Evolutionary conservation across 2,888 invertebrate genomes (phyloP).

Genomic region (Vannuccia rotundouncinata): DNA sequence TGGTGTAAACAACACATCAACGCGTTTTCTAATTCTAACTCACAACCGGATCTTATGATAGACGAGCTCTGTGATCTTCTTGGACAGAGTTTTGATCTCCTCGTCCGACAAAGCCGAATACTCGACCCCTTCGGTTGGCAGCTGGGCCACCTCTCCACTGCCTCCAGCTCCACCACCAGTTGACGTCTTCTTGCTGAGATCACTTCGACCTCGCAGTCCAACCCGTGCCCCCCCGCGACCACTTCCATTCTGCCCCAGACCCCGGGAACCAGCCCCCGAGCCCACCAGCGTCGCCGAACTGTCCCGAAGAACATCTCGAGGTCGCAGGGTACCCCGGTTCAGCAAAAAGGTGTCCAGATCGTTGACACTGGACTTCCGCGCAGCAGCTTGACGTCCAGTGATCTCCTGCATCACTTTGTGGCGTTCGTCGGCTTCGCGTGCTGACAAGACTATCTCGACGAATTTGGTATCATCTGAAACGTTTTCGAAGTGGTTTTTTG

Average conservation of each 20-base stretch:
- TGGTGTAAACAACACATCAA: too few relatives aligned
- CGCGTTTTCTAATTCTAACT: too few relatives aligned
- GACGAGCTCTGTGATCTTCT: slow-evolving; percentile 48
- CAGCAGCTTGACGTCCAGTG: slow-evolving; percentile 4
- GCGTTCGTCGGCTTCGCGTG: slow-evolving; percentile 36
- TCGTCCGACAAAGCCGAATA: slow-evolving; percentile 48
- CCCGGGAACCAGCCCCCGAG: not conserved
- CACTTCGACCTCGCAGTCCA: slow-evolving; percentile 36
- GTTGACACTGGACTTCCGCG: not conserved
- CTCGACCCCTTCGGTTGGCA: slow-evolving; percentile 50
- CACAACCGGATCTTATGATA: slow-evolving; percentile 46
- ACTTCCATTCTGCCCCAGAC: not conserved
- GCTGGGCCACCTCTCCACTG: slow-evolving; percentile 46
- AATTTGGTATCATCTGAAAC: slow-evolving; percentile 33
- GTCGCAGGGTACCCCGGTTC: slow-evolving; percentile 26
- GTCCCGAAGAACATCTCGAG: not conserved
- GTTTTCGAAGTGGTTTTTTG: not conserved
- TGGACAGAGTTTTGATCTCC: slow-evolving; percentile 49
- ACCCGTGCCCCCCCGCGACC: not conserved
- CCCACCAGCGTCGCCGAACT: not conserved
- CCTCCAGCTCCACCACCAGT: slow-evolving; percentile 42
- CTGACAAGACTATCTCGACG: slow-evolving; percentile 26
- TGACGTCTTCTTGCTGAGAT: not conserved
- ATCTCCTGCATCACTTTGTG: slow-evolving; percentile 36
- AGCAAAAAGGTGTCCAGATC: slow-evolving; percentile 23